Conservation (phyloP, 2,113 vertebrate species). For the Paramormyrops kingsleyae region DNA sequence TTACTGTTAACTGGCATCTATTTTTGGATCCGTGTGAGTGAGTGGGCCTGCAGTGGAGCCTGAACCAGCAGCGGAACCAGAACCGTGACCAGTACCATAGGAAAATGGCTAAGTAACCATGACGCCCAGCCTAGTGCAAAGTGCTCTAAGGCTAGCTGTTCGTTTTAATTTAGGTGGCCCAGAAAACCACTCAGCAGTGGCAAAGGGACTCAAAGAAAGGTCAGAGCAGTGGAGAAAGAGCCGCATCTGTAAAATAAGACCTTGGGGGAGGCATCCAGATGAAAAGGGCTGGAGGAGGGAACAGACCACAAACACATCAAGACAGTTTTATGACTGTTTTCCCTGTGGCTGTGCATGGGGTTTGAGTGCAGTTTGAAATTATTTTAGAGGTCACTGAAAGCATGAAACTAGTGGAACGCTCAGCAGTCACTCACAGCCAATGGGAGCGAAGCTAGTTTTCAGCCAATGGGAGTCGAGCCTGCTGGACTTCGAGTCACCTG, state of each 20-base stretch:
- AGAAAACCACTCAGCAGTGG: neutral
- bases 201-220: neutral
- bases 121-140: neutral
- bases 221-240: neutral
- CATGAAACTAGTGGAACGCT: neutral
- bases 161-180: constrained; percentile 1
- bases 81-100: neutral
- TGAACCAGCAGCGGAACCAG: neutral
- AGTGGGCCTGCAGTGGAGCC: neutral
- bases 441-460: neutral
- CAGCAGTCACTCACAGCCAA: neutral
- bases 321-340: neutral
- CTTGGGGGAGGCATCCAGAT: neutral
- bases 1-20: neutral
- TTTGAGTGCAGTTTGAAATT: neutral
- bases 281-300: neutral
- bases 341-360: neutral
- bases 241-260: neutral
- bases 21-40: neutral
- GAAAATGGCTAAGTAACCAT: neutral
- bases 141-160: neutral
- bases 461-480: neutral
- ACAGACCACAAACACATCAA: neutral
- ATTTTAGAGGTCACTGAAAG: neutral
- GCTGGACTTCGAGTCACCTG: neutral